A percentile compares a stretch with the other conserved stretches of the same genome.
phyloP scores from a whole-genome alignment of 2,113 vertebrate genomes.

The Tapirus terrestris region DNA sequence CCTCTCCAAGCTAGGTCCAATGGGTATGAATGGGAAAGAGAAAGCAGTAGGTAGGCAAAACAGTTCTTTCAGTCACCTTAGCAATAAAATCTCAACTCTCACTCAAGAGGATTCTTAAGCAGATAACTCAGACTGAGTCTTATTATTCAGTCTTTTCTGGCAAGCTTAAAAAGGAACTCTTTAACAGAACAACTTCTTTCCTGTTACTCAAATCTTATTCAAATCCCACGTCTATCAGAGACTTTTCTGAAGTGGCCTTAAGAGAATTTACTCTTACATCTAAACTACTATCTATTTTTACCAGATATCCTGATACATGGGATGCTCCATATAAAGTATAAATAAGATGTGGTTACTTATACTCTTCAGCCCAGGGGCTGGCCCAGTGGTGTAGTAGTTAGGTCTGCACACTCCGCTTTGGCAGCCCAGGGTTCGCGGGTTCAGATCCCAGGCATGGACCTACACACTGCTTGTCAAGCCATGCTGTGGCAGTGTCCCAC shows the following conservation, averaged over 20 bases:
- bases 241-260: not conserved
- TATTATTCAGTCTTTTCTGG: not conserved
- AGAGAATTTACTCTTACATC: not conserved
- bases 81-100: slow-evolving; percentile 13
- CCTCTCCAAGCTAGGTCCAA: not conserved
- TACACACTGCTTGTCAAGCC: no score
- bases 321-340: not conserved
- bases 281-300: not conserved
- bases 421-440: no score
- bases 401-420: no score
- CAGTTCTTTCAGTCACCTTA: not conserved
- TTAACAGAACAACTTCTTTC: not conserved
- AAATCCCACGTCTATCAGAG: not conserved
- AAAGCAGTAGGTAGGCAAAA: not conserved
- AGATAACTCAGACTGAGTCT: slow-evolving; percentile 38
- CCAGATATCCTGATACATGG: not conserved
- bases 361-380: not conserved
- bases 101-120: slow-evolving; percentile 30
- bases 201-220: slow-evolving; percentile 8
- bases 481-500: no score
- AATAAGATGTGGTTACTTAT: not conserved
- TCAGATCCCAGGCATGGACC: no score
- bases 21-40: not conserved
- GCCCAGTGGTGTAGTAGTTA: no score
- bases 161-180: not conserved